Evolutionary conservation across 2,113 vertebrate species (phyloP), one percentile per base, ranked within the genome.

Genomic region (Cyprinodon variegatus): DNA sequence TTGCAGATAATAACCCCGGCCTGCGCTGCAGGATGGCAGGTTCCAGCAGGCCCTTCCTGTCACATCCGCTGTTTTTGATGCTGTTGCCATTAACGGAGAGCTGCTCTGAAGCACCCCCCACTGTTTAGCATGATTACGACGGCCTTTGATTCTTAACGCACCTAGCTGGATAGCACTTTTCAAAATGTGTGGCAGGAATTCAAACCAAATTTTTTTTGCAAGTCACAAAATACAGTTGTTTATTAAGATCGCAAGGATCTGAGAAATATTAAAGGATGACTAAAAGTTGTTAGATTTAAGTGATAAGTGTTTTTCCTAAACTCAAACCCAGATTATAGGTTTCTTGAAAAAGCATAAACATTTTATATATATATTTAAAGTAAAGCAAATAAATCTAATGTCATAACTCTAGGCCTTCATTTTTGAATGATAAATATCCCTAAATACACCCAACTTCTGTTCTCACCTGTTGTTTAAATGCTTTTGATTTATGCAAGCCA

Each of bases 111-210:
- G 78, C 74, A 72, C 73, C 50, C 61, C 91, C 88, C 66, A 74
- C 90, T 91, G 92, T 90, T 90, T 68, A n/a, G 63, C 83, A 59
- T 93, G 90, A 91, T 91, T 89, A 89, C 89, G 74, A 84, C 74
- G 53, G 76, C 82, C 76, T 80, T 76, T 61, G 75, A 87, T 74
- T 88, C 81, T 78, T 69, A 74, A 76, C 77, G 76, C 43, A 60
- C 68, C 80, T 61, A 82, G 73, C 68, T 63, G 80, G 79, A 79
- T 70, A 77, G 63, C 45, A 9, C 29, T 67, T 78, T 70, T 65
- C 68, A 66, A 62, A 82, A 77, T 71, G 17, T 69, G 65, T 69
- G 65, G 50, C 39, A 0, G 59, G 72, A 70, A 77, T 84, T 75
- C 76, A 36, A 84, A 86, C 61, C 60, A 53, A 62, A 59, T 50